Conservation (phyloP, 2,113 vertebrate species). For the Dasyurus viverrinus region DNA sequence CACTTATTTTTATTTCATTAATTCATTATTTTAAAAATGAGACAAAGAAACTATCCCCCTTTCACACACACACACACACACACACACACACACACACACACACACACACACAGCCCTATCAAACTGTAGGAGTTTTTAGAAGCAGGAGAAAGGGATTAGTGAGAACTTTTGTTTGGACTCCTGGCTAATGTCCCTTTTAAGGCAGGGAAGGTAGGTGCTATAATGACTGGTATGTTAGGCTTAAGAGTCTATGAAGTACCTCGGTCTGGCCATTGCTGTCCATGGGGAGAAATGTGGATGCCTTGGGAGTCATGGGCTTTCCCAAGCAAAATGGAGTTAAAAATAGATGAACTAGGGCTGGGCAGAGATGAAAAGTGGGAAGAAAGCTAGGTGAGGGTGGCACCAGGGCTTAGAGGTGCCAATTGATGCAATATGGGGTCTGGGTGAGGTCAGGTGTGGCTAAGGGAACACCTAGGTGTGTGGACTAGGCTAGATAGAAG, state of each 20-base stretch:
- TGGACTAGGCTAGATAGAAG: not conserved
- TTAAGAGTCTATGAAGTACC: not conserved
- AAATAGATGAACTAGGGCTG: too few species aligned
- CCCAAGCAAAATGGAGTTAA: not conserved
- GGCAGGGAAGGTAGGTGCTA: not conserved
- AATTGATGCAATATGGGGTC: not conserved
- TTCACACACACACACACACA: not conserved
- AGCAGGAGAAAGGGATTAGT: not conserved
- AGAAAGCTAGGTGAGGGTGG: not conserved
- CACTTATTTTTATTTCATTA: conserved; percentile 8
- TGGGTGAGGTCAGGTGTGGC: not conserved
- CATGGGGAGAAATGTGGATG: not conserved
- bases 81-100: not conserved
- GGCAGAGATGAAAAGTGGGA: not conserved
- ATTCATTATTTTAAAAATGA: not conserved
- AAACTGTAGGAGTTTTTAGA: not conserved
- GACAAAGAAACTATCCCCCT: not conserved
- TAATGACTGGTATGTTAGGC: not conserved
- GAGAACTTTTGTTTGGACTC: not conserved
- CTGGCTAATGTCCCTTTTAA: not conserved
- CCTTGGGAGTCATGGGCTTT: not conserved
- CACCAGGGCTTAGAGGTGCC: not conserved
- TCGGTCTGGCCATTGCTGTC: not conserved
- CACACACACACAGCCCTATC: not conserved
- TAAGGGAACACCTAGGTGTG: not conserved